Evolutionary conservation across 2,888 invertebrate genomes (phyloP), one percentile per base, ranked within the genome.

Genomic region (Xestia sexstrigata): DNA sequence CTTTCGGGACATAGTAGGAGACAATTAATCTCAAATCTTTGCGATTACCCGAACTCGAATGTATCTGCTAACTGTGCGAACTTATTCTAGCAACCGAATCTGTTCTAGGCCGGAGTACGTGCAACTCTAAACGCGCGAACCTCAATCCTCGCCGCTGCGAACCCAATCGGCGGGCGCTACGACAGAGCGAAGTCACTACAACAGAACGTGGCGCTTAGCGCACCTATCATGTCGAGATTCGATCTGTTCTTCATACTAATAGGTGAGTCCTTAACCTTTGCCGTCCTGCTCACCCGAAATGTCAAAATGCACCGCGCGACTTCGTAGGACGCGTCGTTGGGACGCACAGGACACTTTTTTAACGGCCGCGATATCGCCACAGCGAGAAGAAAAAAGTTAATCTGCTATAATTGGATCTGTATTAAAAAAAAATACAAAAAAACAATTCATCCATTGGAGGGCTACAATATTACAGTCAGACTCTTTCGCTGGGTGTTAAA

Each of bases 181-280:
- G 99, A 99, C 95, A 97, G 99, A 63, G 97, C 98, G 0, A 99
- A 99, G 93, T 99, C 99, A 0, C 96, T 99, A 8, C 99, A 99
- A 89, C 99, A 99, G 93, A 99, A 99, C 94, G 98, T 99, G 4
- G 97, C 98, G 0, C 96, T 99, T 26, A 98, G 99, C 0, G 99
- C 99, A 0, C 99, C 99, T 0, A 99, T 99, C 90, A 99, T 99
- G 99, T 99, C 99, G 0, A 97, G 99, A 88, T 99, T 99, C 95
- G 99, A 99, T 95, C 96, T 99, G 26, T 99, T 99, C 97, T 99
- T 99, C 95, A 99, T 99, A 87, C 97, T 99, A 2, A 98, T 99
- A 3, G 78, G 78, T 79, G 15, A 0, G 42, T 72, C 20, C 6
- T 20, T 39, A 39, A 39, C 8, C 7, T 39, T 39, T 39, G 39